phyloP scores from a whole-genome alignment of 2,888 invertebrate species.

The Phania funesta region DNA sequence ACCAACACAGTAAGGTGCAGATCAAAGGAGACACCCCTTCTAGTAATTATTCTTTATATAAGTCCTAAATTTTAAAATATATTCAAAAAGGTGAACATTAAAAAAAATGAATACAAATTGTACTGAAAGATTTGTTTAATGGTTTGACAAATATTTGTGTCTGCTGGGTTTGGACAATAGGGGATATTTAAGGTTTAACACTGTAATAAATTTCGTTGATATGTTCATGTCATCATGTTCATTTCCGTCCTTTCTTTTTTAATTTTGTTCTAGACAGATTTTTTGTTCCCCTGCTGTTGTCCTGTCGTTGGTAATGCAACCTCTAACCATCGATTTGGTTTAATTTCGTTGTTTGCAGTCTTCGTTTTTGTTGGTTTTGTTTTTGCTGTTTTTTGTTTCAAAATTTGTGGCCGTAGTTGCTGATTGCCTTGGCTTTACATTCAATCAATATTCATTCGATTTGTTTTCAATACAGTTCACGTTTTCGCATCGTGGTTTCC shows the following conservation, averaged over 20 bases:
- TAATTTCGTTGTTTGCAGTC: conserved; percentile 48
- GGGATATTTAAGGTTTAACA: conserved; percentile 1
- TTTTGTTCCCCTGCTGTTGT: conserved; percentile 4
- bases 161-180: background rate
- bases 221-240: conserved; percentile 22
- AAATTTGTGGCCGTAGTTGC: conserved; percentile 57
- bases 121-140: conserved; percentile 4
- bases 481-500: conserved; percentile 59
- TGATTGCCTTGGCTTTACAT: conserved; percentile 68
- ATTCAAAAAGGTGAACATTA: background rate
- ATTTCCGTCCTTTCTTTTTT: conserved; percentile 23
- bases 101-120: background rate
- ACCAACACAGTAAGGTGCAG: background rate
- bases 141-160: conserved; percentile 34
- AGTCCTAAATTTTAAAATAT: background rate
- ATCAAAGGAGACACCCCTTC: background rate
- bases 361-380: background rate
- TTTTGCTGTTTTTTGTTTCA: conserved; percentile 42
- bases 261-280: background rate
- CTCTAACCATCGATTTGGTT: conserved; percentile 56
- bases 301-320: conserved; percentile 52
- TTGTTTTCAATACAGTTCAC: conserved; percentile 67
- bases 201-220: conserved; percentile 39
- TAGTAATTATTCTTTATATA: background rate
- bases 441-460: conserved; percentile 69